These are phyloP conservation scores for Oligia fasciuncula DNA, from an alignment of 2,888 invertebrate species.

Conservation along the genomic window DNA sequence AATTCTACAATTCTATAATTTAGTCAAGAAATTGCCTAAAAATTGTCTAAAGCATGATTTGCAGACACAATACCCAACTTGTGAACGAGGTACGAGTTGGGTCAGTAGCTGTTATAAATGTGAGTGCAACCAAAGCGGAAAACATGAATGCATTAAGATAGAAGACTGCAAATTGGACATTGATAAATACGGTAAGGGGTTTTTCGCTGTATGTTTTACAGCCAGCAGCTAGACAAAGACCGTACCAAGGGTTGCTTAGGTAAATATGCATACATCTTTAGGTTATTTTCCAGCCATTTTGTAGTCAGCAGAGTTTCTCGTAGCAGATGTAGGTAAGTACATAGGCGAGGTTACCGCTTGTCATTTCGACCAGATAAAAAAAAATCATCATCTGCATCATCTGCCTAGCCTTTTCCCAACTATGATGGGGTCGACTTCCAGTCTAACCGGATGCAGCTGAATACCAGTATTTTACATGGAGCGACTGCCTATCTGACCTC, in stretches of 20 bases:
- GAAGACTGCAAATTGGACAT: slow-evolving; percentile 23
- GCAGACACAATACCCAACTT: slow-evolving; percentile 25
- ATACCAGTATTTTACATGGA: too few relatives aligned
- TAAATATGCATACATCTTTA: not conserved
- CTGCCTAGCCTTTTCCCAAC: too few relatives aligned
- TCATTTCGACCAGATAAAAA: not conserved
- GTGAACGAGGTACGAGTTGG: slow-evolving; percentile 46
- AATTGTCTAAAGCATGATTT: slow-evolving; percentile 15
- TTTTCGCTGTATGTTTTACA: not conserved
- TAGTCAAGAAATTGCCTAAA: slow-evolving; percentile 31
- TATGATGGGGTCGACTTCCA: too few relatives aligned
- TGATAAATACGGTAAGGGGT: slow-evolving; percentile 35
- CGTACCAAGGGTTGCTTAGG: not conserved
- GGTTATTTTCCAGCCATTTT: not conserved
- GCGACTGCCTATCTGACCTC: too few relatives aligned
- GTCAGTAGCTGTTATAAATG: slow-evolving; percentile 47
- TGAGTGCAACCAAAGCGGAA: slow-evolving; percentile 26
- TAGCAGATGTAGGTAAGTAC: not conserved
- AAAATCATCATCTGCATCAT: too few relatives aligned
- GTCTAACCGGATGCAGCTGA: too few relatives aligned
- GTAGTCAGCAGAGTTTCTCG: not conserved
- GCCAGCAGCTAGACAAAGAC: not conserved
- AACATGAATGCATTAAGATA: slow-evolving; percentile 36
- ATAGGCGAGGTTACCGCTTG: not conserved
- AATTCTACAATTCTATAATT: slow-evolving; percentile 10